These are phyloP conservation scores for Todiramphus chloris DNA, from an alignment of 2,113 vertebrate genomes.

Conservation along the genomic window DNA sequence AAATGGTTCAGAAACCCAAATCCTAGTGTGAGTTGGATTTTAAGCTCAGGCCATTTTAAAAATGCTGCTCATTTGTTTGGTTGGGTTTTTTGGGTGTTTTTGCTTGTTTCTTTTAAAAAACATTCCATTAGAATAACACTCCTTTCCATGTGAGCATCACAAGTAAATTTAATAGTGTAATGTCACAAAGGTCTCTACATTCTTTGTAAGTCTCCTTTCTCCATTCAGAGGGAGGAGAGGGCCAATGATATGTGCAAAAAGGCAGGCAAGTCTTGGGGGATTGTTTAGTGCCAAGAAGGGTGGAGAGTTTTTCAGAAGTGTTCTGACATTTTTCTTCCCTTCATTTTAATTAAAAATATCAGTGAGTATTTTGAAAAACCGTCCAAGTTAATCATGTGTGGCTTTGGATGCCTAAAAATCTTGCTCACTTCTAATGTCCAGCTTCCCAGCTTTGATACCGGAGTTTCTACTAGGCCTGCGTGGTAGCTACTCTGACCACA, in stretches of 20 bases:
- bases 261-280: not conserved
- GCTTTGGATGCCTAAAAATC: not conserved
- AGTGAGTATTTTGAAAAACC: not conserved
- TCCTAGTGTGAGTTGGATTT: not conserved
- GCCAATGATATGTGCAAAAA: not conserved
- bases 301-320: not conserved
- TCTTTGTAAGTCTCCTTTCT: not conserved
- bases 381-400: not conserved
- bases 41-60: not conserved
- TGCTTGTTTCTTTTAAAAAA: not conserved
- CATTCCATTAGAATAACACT: not conserved
- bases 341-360: not conserved
- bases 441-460: not conserved
- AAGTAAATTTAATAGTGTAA: not conserved
- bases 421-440: not conserved
- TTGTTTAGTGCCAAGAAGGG: not conserved
- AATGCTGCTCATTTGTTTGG: not conserved
- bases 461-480: not conserved
- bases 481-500: not conserved
- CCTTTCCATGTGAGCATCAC: not conserved
- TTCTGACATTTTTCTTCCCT: not conserved
- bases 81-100: no score
- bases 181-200: not conserved
- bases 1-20: not conserved
- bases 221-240: not conserved